Evolutionary conservation across 1,140 invertebrate genomes (phyloP).

Genomic region (Eupristina koningsbergeri): DNA sequence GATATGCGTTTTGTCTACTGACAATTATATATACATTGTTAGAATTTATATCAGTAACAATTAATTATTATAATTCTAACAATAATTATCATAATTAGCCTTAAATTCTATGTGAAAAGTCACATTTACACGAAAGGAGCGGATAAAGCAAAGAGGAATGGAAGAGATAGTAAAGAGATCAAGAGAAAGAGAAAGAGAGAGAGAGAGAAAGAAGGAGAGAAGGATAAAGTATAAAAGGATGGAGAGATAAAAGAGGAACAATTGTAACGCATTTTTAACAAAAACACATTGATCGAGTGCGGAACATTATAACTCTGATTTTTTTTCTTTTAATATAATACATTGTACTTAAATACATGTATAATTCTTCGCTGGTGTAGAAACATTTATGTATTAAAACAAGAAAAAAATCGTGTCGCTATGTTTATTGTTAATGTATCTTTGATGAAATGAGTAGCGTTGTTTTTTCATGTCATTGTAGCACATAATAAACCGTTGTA

Average conservation of each 20-base stretch:
- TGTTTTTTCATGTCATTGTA: conserved; percentile 28
- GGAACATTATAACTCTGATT: conserved; percentile 1
- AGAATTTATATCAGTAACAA: conserved; percentile 35
- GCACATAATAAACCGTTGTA: conserved; percentile 1
- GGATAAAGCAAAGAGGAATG: neutral
- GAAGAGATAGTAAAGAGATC: neutral
- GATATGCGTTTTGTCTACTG: conserved; percentile 22
- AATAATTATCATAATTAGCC: conserved; percentile 18
- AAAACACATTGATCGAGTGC: conserved; percentile 21
- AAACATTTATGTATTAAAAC: neutral
- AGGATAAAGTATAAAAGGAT: neutral
- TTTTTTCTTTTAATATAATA: neutral
- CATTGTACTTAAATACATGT: conserved; percentile 15
- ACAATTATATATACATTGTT: conserved; percentile 44
- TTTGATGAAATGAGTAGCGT: neutral
- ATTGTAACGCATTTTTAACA: conserved; percentile 1
- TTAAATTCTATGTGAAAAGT: conserved; percentile 12
- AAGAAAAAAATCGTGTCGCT: neutral
- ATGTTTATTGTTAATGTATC: conserved; percentile 23
- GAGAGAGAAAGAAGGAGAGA: neutral
- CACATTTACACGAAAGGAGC: neutral
- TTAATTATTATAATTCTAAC: conserved; percentile 20
- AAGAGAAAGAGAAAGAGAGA: neutral
- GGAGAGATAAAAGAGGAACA: conserved; percentile 34
- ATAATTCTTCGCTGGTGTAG: neutral